Conservation (phyloP, 2,797 vertebrate genomes). For the Apogon talboti region DNA sequence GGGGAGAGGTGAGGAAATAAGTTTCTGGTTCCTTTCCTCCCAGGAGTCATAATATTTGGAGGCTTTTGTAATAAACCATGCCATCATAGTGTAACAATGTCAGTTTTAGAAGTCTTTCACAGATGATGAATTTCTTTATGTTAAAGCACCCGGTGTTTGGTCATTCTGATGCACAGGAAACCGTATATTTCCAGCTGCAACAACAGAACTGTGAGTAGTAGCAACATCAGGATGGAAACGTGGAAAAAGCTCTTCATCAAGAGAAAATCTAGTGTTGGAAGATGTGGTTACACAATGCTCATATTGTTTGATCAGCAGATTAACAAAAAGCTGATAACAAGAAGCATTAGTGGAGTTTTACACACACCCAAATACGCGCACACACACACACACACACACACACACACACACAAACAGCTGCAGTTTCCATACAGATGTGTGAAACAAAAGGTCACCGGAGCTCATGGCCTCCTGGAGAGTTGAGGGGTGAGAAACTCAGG, state of each 20-base stretch:
- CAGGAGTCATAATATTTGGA: slow-evolving; percentile 32
- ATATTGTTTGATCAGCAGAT: slow-evolving; percentile 9
- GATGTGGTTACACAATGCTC: neutral
- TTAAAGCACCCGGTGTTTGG: slow-evolving; percentile 8
- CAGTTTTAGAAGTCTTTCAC: neutral
- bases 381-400: slow-evolving; percentile 2
- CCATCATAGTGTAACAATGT: slow-evolving; percentile 24
- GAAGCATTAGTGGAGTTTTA: slow-evolving; percentile 1
- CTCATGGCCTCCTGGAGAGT: slow-evolving; percentile 11
- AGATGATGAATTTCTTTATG: slow-evolving; percentile 2
- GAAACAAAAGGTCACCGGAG: slow-evolving; percentile 53
- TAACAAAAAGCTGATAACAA: neutral
- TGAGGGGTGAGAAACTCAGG: slow-evolving; percentile 19
- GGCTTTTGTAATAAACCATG: slow-evolving; percentile 6
- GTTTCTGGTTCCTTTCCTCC: slow-evolving; percentile 45
- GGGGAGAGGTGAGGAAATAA: slow-evolving; percentile 41
- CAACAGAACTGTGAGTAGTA: slow-evolving; percentile 4
- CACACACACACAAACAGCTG: slow-evolving; percentile 38
- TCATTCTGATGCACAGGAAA: slow-evolving; percentile 22
- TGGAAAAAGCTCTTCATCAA: neutral
- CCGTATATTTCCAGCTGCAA: slow-evolving; percentile 41
- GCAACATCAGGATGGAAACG: too few species aligned
- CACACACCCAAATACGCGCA: slow-evolving; percentile 27
- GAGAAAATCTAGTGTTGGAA: neutral
- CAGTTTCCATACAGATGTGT: slow-evolving; percentile 36